phyloP scores from a whole-genome alignment of 2,888 invertebrate genomes.

The Pheosia tremula region DNA sequence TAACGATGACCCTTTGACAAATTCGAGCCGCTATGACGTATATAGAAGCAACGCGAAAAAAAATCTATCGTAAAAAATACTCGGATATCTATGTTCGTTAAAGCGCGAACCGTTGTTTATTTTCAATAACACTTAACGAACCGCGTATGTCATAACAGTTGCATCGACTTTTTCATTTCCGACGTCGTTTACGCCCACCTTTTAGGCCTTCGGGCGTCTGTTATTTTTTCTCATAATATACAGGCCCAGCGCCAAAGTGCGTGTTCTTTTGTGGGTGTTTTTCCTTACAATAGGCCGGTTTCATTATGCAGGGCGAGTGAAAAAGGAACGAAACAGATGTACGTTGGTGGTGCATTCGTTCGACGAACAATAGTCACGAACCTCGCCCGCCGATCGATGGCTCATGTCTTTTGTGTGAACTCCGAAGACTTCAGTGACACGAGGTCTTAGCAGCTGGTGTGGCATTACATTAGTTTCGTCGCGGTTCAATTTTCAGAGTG shows the following conservation, averaged over 20 bases:
- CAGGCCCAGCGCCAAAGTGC: constrained; percentile 63
- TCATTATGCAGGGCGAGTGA: constrained; percentile 77
- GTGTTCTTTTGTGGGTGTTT: constrained; percentile 80
- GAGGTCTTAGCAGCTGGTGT: constrained; percentile 53
- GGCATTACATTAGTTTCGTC: constrained; percentile 50
- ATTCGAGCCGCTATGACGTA: no score
- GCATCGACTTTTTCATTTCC: constrained; percentile 79
- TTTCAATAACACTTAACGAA: constrained; percentile 73
- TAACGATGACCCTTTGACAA: no score
- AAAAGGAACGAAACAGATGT: constrained; percentile 83
- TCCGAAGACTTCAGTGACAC: constrained; percentile 50
- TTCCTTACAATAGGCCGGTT: constrained; percentile 76
- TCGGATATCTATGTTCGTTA: constrained; percentile 48
- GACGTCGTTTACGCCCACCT: constrained; percentile 75
- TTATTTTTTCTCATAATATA: constrained; percentile 79
- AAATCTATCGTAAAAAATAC: constrained; percentile 30
- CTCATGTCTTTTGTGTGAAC: constrained; percentile 68
- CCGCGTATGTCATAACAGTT: constrained; percentile 82
- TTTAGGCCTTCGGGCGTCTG: constrained; percentile 67
- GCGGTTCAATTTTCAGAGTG: constrained; percentile 24
- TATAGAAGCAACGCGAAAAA: not conserved
- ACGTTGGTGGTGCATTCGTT: constrained; percentile 71
- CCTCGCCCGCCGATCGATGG: constrained; percentile 68
- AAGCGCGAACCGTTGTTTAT: constrained; percentile 63
- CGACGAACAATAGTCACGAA: constrained; percentile 79